Percentiles rank a stretch among this genome's conserved stretches.
These are phyloP conservation scores for Cheilosia scutellata DNA, from an alignment of 2,888 invertebrate genomes.

Conservation along the genomic window DNA sequence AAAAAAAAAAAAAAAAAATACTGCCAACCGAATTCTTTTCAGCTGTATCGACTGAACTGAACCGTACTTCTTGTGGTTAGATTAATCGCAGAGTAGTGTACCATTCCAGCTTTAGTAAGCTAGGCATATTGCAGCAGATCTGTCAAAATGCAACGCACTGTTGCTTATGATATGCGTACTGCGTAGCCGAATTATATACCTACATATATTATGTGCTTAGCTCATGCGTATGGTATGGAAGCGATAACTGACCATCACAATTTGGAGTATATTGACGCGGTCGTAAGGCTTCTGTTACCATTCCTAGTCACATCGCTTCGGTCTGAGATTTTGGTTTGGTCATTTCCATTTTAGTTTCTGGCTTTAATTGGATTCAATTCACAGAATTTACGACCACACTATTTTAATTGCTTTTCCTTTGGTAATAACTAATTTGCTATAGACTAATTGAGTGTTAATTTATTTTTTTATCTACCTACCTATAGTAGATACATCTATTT, in stretches of 20 bases:
- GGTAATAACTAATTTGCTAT: conserved; percentile 40
- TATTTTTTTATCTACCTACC: not conserved
- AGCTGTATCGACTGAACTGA: conserved; percentile 5
- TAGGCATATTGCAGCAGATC: conserved; percentile 40
- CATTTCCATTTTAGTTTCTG: conserved; percentile 40
- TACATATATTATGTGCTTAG: not conserved
- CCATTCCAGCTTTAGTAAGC: conserved; percentile 1
- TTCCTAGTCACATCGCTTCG: conserved; percentile 7
- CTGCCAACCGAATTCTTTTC: conserved; percentile 49
- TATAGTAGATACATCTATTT: no score
- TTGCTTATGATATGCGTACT: conserved; percentile 18
- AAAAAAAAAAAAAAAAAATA: conserved; percentile 22
- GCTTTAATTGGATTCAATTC: conserved; percentile 39
- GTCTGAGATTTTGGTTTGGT: conserved; percentile 23
- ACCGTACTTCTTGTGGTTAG: conserved; percentile 52
- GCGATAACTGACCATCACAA: conserved; percentile 63
- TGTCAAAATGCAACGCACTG: conserved; percentile 35
- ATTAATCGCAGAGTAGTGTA: conserved; percentile 37
- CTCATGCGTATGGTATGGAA: conserved; percentile 25
- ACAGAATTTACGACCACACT: conserved; percentile 26
- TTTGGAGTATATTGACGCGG: conserved; percentile 32
- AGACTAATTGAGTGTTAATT: conserved; percentile 24
- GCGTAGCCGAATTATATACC: conserved; percentile 4
- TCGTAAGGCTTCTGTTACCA: conserved; percentile 59
- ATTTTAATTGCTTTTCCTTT: conserved; percentile 56